A percentile compares a stretch with the other conserved stretches of the same genome.
These are phyloP conservation scores for Panurus biarmicus DNA, from an alignment of 2,113 vertebrate species.

Conservation along the genomic window DNA sequence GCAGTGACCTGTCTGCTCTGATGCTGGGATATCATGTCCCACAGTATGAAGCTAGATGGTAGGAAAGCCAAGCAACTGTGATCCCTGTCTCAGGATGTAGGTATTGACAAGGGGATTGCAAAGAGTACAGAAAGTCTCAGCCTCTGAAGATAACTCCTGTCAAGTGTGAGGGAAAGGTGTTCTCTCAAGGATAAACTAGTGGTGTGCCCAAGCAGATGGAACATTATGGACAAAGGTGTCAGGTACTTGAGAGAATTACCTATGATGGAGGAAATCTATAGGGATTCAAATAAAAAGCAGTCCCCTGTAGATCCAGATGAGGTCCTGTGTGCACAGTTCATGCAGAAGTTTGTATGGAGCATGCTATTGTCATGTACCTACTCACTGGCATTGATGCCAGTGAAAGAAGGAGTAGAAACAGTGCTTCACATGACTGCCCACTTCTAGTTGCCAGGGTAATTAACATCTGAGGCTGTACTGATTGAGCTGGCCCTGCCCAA, in stretches of 20 bases:
- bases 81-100: not conserved
- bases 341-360: accelerated
- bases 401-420: not conserved
- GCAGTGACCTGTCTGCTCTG: not conserved
- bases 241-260: not conserved
- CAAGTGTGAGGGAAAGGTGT: not conserved
- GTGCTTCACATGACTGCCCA: accelerated
- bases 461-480: not conserved
- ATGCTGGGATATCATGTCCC: not conserved
- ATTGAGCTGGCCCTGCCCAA: not conserved
- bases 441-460: not conserved
- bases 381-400: not conserved
- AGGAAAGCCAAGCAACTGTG: not conserved
- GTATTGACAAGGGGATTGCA: not conserved
- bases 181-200: not conserved
- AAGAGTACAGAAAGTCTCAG: not conserved
- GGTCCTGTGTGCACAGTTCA: not conserved
- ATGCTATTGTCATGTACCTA: too few relatives aligned
- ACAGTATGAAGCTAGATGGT: accelerated
- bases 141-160: not conserved
- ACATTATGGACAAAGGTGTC: not conserved
- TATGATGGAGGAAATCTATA: not conserved
- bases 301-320: not conserved
- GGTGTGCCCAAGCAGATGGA: accelerated
- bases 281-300: not conserved